phyloP scores from a whole-genome alignment of 2,888 invertebrate species.

The Melanostoma mellinum region DNA sequence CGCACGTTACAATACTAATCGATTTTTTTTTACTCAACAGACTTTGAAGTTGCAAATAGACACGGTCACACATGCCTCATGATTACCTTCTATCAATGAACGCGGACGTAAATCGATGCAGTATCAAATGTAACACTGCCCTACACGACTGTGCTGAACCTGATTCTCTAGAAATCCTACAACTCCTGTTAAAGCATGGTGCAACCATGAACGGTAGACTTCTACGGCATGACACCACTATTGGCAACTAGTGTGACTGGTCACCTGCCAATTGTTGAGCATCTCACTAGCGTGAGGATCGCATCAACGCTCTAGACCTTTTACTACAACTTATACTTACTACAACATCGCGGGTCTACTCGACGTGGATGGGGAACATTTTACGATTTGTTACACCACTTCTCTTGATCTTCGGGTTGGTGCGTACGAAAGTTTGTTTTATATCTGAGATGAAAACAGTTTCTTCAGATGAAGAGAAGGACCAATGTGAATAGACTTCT shows the following conservation, averaged over 20 bases:
- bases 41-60: slow-evolving; percentile 97
- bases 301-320: slow-evolving; percentile 94
- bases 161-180: slow-evolving; percentile 95
- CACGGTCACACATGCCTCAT: slow-evolving; percentile 98
- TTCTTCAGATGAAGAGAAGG: too few species aligned
- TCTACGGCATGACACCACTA: slow-evolving; percentile 97
- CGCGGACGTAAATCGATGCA: slow-evolving; percentile 96
- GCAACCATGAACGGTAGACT: slow-evolving; percentile 96
- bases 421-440: too few species aligned
- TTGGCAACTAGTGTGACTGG: slow-evolving; percentile 96
- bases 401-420: too few species aligned
- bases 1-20: too few species aligned
- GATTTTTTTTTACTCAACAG: slow-evolving; percentile 81
- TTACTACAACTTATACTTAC: slow-evolving; percentile 79
- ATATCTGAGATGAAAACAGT: too few species aligned
- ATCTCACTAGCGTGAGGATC: slow-evolving; percentile 91
- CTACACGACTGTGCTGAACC: slow-evolving; percentile 98
- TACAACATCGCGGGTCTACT: too few species aligned
- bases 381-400: too few species aligned
- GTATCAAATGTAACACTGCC: slow-evolving; percentile 95
- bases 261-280: slow-evolving; percentile 96
- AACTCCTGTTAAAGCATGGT: slow-evolving; percentile 92
- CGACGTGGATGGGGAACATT: too few species aligned
- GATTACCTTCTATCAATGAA: slow-evolving; percentile 94
- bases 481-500: too few species aligned